These are phyloP conservation scores for Camponotus floridanus DNA, from an alignment of 1,140 invertebrate species.

Conservation along the genomic window DNA sequence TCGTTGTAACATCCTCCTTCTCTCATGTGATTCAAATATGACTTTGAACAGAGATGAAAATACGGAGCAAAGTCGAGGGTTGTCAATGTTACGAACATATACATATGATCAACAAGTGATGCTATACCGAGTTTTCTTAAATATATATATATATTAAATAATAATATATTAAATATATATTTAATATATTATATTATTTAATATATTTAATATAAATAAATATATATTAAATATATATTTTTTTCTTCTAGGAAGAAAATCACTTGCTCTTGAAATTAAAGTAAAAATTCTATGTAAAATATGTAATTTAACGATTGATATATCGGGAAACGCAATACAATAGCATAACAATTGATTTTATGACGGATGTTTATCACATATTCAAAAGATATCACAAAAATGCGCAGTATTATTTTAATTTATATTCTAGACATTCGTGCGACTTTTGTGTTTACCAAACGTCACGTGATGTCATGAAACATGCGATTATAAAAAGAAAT, in stretches of 20 bases:
- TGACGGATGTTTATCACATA: background rate
- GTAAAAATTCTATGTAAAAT: background rate
- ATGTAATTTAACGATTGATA: background rate
- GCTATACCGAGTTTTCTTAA: background rate
- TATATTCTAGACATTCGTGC: background rate
- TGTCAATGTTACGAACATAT: background rate
- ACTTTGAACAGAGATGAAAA: slow-evolving; percentile 2
- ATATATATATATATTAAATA: too few species aligned
- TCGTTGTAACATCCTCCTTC: background rate
- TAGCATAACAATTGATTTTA: background rate
- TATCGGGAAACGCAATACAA: background rate
- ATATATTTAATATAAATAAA: too few species aligned
- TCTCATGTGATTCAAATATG: background rate
- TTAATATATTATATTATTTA: too few species aligned
- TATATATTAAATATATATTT: too few species aligned
- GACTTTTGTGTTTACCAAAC: background rate
- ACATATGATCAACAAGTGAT: slow-evolving; percentile 39
- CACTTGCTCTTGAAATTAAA: background rate
- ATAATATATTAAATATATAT: too few species aligned
- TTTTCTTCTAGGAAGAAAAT: background rate
- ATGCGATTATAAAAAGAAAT: background rate
- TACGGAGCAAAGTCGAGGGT: slow-evolving; percentile 2
- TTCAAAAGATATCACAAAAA: background rate
- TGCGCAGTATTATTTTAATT: background rate
- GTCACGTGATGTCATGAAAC: background rate